Base-by-base conservation (phyloP, 2,113 vertebrate species). In the Tachuris rubrigastra region DNA sequence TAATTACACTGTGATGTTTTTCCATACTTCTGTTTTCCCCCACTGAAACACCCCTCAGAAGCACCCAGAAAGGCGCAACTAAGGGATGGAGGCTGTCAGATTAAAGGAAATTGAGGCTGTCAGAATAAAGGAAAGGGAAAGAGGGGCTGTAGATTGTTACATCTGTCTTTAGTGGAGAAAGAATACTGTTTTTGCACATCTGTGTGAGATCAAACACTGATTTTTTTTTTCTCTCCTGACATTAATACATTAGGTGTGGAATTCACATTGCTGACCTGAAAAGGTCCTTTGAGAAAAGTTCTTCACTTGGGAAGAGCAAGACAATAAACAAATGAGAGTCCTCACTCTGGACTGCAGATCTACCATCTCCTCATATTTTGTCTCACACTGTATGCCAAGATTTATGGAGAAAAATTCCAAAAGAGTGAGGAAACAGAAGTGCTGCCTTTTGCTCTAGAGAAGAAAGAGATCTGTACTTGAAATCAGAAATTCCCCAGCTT, bases 371-470 rank as follows among this genome's bases (percentile, higher is more conserved):
- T 93, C 75, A 87, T 95, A 67, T 95, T 92, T 78, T 71, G 22
- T 62, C 59, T 96, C 58, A 72, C 55, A 91, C 6, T 0, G 2
- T 58, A 72, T 6, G 12, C 69, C 28, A 90, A 96, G 85, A 95
- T 95, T 94, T 85, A 94, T 60, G 83, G 59, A 74, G 67, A 62
- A 94, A 96, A 96, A 95, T 95, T 97, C 95, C 95, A 96, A 10
- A 85, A 66, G n/a, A 89, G 53, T 77, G 93, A 97, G 79, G 74
- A 90, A 96, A 93, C 22, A 8, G 39, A 92, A 92, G 67, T 1
- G 6, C 68, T 79, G 72, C 60, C 72, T 73, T 95, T 95, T 93
- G 67, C 39, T 77, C 47, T 31, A 72, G 56, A 95, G 87, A 90
- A 90, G 85, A 88, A 92, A 74, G 65, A 91, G 68, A 75, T 59